Evolutionary conservation across 2,888 invertebrate genomes (phyloP), one percentile per base, ranked within the genome.

Genomic region (Gisinianus flammeolus): DNA sequence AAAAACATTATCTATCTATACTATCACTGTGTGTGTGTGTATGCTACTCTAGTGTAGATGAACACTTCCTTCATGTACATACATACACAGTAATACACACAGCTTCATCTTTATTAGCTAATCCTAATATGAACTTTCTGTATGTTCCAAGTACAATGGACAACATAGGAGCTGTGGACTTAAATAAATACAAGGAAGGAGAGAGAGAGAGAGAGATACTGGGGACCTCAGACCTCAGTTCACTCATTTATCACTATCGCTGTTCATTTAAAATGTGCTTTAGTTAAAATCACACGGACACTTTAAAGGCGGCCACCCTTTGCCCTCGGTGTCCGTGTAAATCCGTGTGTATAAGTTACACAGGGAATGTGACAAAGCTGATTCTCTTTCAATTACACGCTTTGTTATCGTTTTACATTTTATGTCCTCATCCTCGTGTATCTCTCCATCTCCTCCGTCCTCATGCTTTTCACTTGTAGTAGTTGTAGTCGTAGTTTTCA

Each of bases 381-480:
- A 62, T 73, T 73, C 62, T 62, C 62, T 58, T 73, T 62, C 73
- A 73, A 73, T 73, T 73, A 62, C 73, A 73, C 31, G 73, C 73
- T 73, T 73, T 73, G 62, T 73, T 73, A 73, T 73, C 73, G 22
- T 62, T 62, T 62, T 62, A 62, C 5, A 70, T 70, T 70, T 19
- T 70, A 68, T 44, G 19, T 26, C 26, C 62, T 26, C 26, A 24
- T 26, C 26, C 62, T 26, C 26, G 12, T 28, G 22, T 22, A 5
- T 28, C 62, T 28, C 62, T 28, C 28, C 24, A 24, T 19, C n/a
- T 24, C 24, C 19, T 58, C 58, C 58, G 58, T n/a, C 58, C 58
- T 24, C 22, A 58, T 44, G 44, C 44, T 44, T 19, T 44, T 44
- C n/a, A n/a, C 3, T 44, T 44, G 44, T 44, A 16, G 44, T 44